Conservation (phyloP, 2,888 invertebrate genomes). For the Metalampra italica region DNA sequence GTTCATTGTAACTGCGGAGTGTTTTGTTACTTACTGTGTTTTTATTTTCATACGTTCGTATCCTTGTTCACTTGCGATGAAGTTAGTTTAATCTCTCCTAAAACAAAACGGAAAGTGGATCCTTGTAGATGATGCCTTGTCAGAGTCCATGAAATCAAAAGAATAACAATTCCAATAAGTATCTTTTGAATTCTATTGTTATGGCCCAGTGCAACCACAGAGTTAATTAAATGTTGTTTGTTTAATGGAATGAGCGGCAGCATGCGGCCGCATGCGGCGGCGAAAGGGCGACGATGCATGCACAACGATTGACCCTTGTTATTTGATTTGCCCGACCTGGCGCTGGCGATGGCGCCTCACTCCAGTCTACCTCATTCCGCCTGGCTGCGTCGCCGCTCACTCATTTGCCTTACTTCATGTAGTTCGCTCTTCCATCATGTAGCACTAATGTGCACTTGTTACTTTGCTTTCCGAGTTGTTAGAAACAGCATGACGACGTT, state of each 20-base stretch:
- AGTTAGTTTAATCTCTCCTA: too few relatives aligned
- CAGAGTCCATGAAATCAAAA: too few relatives aligned
- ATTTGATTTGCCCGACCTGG: conserved; percentile 63
- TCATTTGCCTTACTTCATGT: conserved; percentile 10
- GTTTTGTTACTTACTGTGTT: neutral
- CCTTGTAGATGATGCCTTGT: too few relatives aligned
- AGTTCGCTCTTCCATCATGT: neutral
- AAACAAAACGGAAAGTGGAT: too few relatives aligned
- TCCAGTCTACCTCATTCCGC: conserved; percentile 37
- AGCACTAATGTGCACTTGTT: neutral
- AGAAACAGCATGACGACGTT: too few relatives aligned
- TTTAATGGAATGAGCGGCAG: conserved; percentile 5
- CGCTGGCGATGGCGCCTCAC: conserved; percentile 35
- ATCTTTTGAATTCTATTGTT: too few relatives aligned
- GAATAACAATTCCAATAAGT: too few relatives aligned
- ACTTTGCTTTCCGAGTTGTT: neutral
- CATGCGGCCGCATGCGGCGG: conserved; percentile 16
- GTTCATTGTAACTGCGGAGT: neutral
- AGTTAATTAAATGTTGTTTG: neutral
- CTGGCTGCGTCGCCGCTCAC: conserved; percentile 21
- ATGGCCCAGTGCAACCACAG: neutral
- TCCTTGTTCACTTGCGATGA: too few relatives aligned
- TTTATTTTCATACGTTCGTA: neutral
- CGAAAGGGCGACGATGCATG: conserved; percentile 32
- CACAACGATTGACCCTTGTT: conserved; percentile 53